These are phyloP conservation scores for Physeter macrocephalus DNA, from an alignment of 2,113 vertebrate genomes.

Conservation along the genomic window DNA sequence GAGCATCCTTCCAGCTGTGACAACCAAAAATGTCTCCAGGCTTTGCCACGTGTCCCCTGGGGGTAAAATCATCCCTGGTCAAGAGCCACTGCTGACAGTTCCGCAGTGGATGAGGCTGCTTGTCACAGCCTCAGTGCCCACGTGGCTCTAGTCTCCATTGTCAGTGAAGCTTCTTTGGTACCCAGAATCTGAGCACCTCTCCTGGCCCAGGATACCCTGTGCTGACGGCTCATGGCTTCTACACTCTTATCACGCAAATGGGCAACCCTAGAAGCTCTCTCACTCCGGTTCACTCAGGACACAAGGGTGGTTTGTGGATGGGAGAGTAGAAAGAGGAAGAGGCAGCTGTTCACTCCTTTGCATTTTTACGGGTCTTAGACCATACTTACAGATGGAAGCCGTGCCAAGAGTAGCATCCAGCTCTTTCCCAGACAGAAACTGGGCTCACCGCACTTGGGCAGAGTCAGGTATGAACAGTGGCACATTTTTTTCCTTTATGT, in stretches of 20 bases:
- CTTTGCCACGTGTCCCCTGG: no score
- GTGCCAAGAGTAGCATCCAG: not conserved
- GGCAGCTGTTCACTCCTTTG: not conserved
- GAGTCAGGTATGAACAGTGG: not conserved
- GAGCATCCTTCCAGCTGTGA: not conserved
- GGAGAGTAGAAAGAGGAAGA: no score
- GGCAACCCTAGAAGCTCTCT: not conserved
- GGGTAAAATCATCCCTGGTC: not conserved
- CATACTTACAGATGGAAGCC: no score
- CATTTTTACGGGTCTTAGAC: not conserved
- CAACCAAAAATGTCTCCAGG: not conserved
- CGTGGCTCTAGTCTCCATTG: fast-evolving
- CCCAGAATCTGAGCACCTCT: not conserved
- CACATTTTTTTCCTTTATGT: not conserved
- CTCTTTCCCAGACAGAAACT: not conserved
- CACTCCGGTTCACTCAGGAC: not conserved
- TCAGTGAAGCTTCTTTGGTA: not conserved
- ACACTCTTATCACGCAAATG: no score
- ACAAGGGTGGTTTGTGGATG: not conserved
- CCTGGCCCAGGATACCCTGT: not conserved
- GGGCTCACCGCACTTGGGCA: not conserved
- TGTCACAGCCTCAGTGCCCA: not conserved
- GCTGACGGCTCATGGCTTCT: not conserved
- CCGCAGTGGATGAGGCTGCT: not conserved
- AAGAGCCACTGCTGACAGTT: not conserved